These are phyloP conservation scores for Mastomys natalensis DNA, from an alignment of 2,113 vertebrate species.

Conservation along the genomic window DNA sequence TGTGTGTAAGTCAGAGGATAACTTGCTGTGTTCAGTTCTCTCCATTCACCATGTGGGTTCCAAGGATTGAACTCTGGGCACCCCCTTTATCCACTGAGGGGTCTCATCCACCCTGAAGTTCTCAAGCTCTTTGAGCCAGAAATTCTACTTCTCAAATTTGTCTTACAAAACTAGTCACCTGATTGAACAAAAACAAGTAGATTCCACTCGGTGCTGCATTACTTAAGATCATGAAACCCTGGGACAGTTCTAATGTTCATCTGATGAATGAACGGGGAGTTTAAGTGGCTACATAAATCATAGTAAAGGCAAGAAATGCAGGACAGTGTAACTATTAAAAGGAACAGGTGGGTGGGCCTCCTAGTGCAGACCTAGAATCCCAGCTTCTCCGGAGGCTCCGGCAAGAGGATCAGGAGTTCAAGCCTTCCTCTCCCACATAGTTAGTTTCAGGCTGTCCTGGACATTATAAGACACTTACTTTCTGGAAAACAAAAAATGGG, in stretches of 20 bases:
- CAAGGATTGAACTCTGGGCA: not conserved
- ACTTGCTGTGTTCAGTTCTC: not conserved
- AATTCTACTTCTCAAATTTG: conserved; percentile 10
- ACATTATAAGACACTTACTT: not conserved
- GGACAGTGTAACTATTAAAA: not conserved
- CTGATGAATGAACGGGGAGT: not conserved
- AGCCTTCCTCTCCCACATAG: not conserved
- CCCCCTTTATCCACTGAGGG: not conserved
- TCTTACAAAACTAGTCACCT: not conserved
- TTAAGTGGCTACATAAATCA: conserved; percentile 2
- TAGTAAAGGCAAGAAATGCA: not conserved
- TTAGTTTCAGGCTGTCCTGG: not conserved
- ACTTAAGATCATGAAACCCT: conserved; percentile 39
- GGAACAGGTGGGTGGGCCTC: not conserved
- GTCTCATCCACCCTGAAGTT: not conserved
- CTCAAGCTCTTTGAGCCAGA: conserved; percentile 5
- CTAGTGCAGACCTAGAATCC: not conserved
- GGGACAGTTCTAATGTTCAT: not conserved
- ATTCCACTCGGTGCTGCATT: not conserved
- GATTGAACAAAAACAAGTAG: not conserved
- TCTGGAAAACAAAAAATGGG: not conserved
- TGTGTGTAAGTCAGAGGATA: not conserved
- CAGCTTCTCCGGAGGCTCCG: not conserved
- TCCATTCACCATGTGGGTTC: not conserved
- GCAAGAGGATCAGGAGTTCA: not conserved